Conservation (phyloP, 2,113 vertebrate species). For the Piaya cayana region DNA sequence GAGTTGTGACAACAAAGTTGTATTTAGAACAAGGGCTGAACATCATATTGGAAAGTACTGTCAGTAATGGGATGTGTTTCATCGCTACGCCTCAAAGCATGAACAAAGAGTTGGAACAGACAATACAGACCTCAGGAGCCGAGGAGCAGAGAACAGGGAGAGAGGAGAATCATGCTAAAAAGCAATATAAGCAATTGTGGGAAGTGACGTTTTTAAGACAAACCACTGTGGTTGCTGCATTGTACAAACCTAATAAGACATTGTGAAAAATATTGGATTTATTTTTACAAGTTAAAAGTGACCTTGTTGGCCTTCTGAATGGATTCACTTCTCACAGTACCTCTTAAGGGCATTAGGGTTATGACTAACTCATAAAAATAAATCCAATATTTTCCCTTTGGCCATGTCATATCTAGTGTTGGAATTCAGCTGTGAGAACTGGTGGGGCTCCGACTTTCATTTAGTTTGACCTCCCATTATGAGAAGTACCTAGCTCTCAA, state of each 20-base stretch:
- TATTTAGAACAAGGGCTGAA: not conserved
- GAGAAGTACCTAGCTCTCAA: slow-evolving; percentile 59
- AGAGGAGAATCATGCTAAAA: slow-evolving; percentile 41
- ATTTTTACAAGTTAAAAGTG: slow-evolving; percentile 83
- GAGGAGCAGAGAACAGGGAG: not conserved
- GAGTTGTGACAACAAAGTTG: not conserved
- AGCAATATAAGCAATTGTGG: slow-evolving; percentile 34
- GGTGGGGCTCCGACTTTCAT: slow-evolving; percentile 70
- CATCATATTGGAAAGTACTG: not conserved
- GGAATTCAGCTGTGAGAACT: slow-evolving; percentile 74
- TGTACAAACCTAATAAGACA: slow-evolving; percentile 81
- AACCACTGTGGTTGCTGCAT: slow-evolving; percentile 70
- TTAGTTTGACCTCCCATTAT: slow-evolving; percentile 77
- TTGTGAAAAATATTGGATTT: slow-evolving; percentile 83
- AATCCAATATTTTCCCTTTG: slow-evolving; percentile 83
- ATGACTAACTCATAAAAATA: slow-evolving; percentile 84
- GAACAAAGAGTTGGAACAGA: not conserved
- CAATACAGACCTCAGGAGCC: not conserved
- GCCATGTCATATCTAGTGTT: slow-evolving; percentile 79
- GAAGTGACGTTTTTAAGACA: slow-evolving; percentile 60
- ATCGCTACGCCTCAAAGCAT: not conserved
- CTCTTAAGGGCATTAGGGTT: slow-evolving; percentile 82
- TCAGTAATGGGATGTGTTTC: not conserved
- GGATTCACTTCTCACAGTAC: slow-evolving; percentile 75
- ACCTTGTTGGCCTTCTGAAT: slow-evolving; percentile 80